Base-by-base conservation (phyloP, 1,140 invertebrate genomes). In the Ooceraea biroi region DNA sequence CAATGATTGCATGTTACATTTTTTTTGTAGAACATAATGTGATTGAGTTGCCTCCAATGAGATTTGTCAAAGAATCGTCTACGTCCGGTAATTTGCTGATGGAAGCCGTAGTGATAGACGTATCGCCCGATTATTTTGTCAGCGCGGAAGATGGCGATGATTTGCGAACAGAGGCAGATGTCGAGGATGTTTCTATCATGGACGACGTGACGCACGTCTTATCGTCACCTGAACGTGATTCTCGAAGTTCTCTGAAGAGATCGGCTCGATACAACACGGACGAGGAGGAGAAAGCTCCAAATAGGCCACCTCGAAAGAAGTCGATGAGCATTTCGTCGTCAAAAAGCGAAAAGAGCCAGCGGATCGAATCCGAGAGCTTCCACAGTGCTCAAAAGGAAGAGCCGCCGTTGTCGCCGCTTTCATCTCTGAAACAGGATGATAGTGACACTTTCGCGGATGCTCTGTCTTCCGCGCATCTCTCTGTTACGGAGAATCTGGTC, bases 31-130 rank as follows among this genome's bases (percentile, higher is more conserved):
- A 98, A 93, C 97, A 97, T 82, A 98, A 98, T 92, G 96, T 98
- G 3, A 96, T 98, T 0, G 97, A 98, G 93, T 93, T 98, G n/a
- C 98, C 98, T 19, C 97, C 98, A 12, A 94, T 98, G 89, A 95
- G 98, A 78, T 98, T 98, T 91, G 96, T 97, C 0, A 98, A 98
- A 93, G 97, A 98, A 94, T 97, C 97, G 0, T 98, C 97, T 0
- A 97, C 96, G 30, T 97, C 97, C 1, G 97, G 97, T 19, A 97
- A 98, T 92, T 94, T 98, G 4, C 91, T 98, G 0, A 98, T 98
- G 97, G 98, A 98, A 95, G 98, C 98, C 1, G 97, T 98, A 19
- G 97, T 98, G 3, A 98, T 98, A 68, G 98, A 98, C 88, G 97
- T 98, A n/a, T 96, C 97, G 0, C 97, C 97, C 10, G 97, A 98